Evolutionary conservation across 2,113 vertebrate genomes (phyloP).

Genomic region (Sturnira hondurensis): DNA sequence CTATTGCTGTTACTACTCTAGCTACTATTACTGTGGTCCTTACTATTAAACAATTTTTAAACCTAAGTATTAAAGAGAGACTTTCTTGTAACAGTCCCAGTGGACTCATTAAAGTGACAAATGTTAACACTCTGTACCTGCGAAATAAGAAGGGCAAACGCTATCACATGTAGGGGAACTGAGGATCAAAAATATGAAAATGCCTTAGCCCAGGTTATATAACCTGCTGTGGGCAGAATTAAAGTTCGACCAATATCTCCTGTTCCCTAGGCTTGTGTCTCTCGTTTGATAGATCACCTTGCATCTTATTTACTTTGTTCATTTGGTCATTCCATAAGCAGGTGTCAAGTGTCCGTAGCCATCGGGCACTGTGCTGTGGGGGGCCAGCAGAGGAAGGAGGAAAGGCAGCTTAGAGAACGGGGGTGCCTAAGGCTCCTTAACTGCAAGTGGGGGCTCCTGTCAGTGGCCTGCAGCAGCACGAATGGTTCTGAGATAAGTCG

Average conservation of each 20-base stretch:
- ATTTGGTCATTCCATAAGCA: background rate
- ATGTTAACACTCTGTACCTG: background rate
- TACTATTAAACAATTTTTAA: slow-evolving; percentile 17
- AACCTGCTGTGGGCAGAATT: background rate
- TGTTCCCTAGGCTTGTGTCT: background rate
- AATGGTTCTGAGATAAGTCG: background rate
- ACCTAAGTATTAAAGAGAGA: background rate
- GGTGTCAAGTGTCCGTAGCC: background rate
- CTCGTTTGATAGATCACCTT: background rate
- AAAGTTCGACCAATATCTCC: background rate
- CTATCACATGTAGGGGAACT: background rate
- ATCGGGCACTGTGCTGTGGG: background rate
- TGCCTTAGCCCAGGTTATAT: background rate
- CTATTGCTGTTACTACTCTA: background rate
- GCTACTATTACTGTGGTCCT: background rate
- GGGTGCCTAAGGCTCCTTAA: background rate
- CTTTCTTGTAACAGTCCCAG: background rate
- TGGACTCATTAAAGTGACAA: background rate
- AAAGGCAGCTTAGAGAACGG: background rate
- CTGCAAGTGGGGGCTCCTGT: background rate
- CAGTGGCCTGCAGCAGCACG: background rate
- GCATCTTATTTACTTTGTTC: background rate
- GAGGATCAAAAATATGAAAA: background rate
- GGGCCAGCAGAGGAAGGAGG: background rate
- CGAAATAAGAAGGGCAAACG: background rate